phyloP scores from a whole-genome alignment of 2,797 vertebrate species.

The Cossypha dichroa region DNA sequence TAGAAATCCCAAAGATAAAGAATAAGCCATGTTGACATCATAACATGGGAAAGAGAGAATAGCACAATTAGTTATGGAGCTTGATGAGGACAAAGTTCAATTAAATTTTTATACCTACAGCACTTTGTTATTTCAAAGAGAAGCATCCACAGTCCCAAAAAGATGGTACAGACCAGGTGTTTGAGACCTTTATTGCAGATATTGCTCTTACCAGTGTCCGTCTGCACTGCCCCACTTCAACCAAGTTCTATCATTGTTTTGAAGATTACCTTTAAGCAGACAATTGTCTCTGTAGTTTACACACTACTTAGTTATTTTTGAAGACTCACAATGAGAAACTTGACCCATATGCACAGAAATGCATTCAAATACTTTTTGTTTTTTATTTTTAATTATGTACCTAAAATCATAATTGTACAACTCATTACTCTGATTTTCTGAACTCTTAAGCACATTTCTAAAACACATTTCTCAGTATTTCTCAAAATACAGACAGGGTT shows the following conservation, averaged over 20 bases:
- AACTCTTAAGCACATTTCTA: not conserved
- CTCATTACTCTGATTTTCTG: not conserved
- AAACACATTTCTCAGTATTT: not conserved
- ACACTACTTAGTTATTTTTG: not conserved
- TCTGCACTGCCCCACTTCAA: not conserved
- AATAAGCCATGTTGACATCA: not conserved
- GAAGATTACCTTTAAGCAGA: not conserved
- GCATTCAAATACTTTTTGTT: not conserved
- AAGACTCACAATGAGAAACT: not conserved
- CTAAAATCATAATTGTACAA: not conserved
- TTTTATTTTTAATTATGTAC: not conserved
- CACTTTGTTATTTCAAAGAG: not conserved
- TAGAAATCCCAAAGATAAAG: not conserved
- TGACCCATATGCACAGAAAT: not conserved
- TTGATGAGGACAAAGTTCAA: not conserved
- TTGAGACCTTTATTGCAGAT: not conserved
- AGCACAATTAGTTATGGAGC: not conserved
- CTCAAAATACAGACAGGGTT: not conserved
- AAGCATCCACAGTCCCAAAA: not conserved
- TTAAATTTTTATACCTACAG: not conserved
- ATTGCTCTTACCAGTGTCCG: not conserved
- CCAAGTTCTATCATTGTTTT: not conserved
- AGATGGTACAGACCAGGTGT: not conserved
- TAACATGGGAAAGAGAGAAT: not conserved
- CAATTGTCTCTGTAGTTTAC: not conserved